A percentile compares a stretch with the other conserved stretches of the same genome.
Evolutionary conservation across 2,888 invertebrate genomes (phyloP).

Genomic region (Helicoverpa assulta): DNA sequence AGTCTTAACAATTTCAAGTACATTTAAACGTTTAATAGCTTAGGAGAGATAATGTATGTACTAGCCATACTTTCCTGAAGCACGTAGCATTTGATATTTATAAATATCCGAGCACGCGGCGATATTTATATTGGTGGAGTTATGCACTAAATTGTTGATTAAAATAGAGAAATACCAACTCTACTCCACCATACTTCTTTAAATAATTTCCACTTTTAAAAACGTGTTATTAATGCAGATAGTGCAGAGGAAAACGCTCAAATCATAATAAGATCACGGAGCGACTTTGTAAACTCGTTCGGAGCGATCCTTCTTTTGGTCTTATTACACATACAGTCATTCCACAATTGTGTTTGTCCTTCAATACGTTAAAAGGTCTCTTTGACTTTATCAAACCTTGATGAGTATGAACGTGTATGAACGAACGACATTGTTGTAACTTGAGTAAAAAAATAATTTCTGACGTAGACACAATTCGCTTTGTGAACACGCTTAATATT

Average conservation of each 20-base stretch:
- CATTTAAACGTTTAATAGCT: constrained; percentile 37
- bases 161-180: constrained; percentile 38
- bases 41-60: constrained; percentile 29
- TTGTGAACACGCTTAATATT: constrained; percentile 18
- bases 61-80: constrained; percentile 34
- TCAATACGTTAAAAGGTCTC: constrained; percentile 58
- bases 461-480: constrained; percentile 38
- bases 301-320: constrained; percentile 52
- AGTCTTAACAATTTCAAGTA: constrained; percentile 33
- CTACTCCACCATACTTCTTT: neutral
- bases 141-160: constrained; percentile 43
- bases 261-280: constrained; percentile 22
- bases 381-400: constrained; percentile 57
- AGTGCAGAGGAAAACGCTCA: constrained; percentile 13
- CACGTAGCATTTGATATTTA: constrained; percentile 50
- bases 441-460: constrained; percentile 42
- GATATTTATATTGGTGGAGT: constrained; percentile 46
- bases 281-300: constrained; percentile 23
- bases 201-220: constrained; percentile 9
- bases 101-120: constrained; percentile 44
- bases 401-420: constrained; percentile 40
- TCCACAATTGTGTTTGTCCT: constrained; percentile 50
- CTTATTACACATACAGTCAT: constrained; percentile 40
- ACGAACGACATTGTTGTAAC: constrained; percentile 43
- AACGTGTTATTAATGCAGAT: constrained; percentile 11